Base-by-base conservation (phyloP, 2,113 vertebrate genomes). In the Elephantulus edwardii region DNA sequence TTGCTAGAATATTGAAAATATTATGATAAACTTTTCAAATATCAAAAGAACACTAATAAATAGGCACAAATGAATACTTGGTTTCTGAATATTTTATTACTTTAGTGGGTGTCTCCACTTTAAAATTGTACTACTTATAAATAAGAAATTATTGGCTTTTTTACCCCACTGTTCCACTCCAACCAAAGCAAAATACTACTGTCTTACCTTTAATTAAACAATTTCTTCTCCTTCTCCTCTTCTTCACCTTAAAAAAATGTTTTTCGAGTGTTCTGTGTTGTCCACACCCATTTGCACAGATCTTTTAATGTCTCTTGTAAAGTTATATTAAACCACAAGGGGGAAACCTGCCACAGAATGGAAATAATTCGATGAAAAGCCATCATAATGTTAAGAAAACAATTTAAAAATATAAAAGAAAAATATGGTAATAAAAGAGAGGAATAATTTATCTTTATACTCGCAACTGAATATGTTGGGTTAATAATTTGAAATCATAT, bases 401-500 rank as follows among this genome's bases (percentile, higher is more conserved):
- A 40, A 75, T 11, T 42, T 74, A 84, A 60, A 33, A 60, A 10
- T 26, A 13, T 56, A 83, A 72, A 56, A 6, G 3, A 60, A 86
- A 86, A 48, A 6, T 19, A 50, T 40, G 70, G 4, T 16, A 33
- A 35, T 60, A 8, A 58, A 71, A 38, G 24, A 78, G 48, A 60
- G 19, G 30, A 42, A 8, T 74, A 64, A 83, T 17, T 56, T n/a
- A 70, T 75, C 2, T 48, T 83, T 80, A 42, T 58, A 90, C 11
- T 83, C 58, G 78, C 12, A 81, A 3, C 26, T 62, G 40, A 81
- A 74, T 83, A 44, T 74, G 9, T 48, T 14, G 26, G 0, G 78
- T 90, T 83, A 74, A 82, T 82, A 75, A 42, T 77, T 56, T 50
- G 7, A 19, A 78, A 78, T 85, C 44, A 26, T 64, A 50, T 85